Evolutionary conservation across 2,888 invertebrate species (phyloP), one percentile per base, ranked within the genome.

Genomic region (Orthosia gracilis): DNA sequence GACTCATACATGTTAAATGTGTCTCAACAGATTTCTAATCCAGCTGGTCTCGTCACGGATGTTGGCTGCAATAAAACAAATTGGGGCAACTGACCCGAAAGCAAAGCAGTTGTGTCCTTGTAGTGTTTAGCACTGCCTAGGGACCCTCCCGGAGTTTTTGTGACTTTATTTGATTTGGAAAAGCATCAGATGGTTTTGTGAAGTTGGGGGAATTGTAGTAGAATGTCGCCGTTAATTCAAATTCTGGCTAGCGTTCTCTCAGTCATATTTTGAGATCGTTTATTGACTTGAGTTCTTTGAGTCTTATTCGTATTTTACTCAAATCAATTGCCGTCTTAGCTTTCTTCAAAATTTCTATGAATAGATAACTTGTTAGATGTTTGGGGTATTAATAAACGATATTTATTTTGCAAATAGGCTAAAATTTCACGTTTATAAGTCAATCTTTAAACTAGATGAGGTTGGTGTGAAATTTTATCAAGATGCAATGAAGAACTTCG

Each of bases 11-110:
- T 78, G 67, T 73, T 67, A 31, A 69, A 82, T 80, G 68, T 83
- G 80, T 83, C 82, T 67, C 72, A 18, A 70, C 45, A 69, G 76
- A 80, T 76, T 76, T 64, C 67, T 69, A 64, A 69, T 58, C 62
- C 83, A 76, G 68, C 71, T 83, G 68, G 47, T 62, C 11, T 61
- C 73, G 76, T 80, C 77, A 80, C 76, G 72, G 74, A 63, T 75
- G 70, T 67, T 68, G 65, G 55, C 49, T 74, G 76, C 85, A 76
- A 84, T 86, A 86, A 86, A 85, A 83, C 61, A 76, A 84, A 85
- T 84, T 79, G 65, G 63, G 66, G 18, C 69, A 68, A 77, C 69
- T 79, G 84, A 77, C 84, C 84, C 72, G 54, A 52, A 54, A 70
- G 55, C 26, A 66, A 67, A 66, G 69, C 68, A 68, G 47, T 76